Base-by-base conservation (phyloP, 2,113 vertebrate genomes). In the Gopherus evgoodei region DNA sequence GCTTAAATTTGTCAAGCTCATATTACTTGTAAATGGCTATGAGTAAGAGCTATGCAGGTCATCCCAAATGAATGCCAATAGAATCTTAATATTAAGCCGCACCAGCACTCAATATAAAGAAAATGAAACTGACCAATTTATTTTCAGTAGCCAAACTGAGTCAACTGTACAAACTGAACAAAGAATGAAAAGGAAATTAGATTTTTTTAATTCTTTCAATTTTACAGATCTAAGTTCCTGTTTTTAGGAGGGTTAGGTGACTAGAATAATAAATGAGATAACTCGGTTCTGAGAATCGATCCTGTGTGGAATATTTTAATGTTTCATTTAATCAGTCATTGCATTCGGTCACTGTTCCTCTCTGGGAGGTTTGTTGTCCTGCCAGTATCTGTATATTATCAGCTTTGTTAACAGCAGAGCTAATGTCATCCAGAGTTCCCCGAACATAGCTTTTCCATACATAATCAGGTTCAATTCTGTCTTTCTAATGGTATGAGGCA, bases 371-470 rank as follows among this genome's bases (percentile, higher is more conserved):
- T 38, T 88, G 24, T 29, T 90, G 3, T 35, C 44, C 84, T 85
- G 31, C 35, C 49, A 90, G 31, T 62, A 86, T 50, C 4, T 85
- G 47, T 62, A 22, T 44, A 83, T 79, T 75, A 87, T 42, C 6
- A 78, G 35, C 12, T 90, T 84, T 91, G 35, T 47, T 89, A 90
- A 89, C 19, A 38, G 65, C 19, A 72, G 65, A 31, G 27, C 9
- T 72, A 38, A 72, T 72, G 8, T 22, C n/a, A 72, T 38, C 65
- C 35, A 49, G 17, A 95, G 53, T 24, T 92, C 6, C 84, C 38
- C 24, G 91, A 35, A 94, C 90, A 83, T 79, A 93, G 29, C 65
- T 92, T 93, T 94, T 93, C 27, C 65, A 85, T 80, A 22, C 72
- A 44, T n/a, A 96, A 89, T 13, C 5, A 27, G 75, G 44, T 87